Base-by-base conservation (phyloP, 2,888 invertebrate genomes). In the Molorchus minor region DNA sequence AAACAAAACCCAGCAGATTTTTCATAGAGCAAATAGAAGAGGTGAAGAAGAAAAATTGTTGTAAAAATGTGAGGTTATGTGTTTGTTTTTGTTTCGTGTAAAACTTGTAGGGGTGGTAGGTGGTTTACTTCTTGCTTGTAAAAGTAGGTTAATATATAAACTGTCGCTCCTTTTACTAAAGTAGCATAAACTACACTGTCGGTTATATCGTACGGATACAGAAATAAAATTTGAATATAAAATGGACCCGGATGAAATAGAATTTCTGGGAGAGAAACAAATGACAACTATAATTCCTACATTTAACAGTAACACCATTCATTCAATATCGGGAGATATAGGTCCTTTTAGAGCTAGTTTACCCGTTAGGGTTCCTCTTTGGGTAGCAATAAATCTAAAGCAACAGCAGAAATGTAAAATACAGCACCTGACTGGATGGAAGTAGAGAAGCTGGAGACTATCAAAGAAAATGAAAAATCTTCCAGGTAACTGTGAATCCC, bases 371-470 rank as follows among this genome's bases (percentile, higher is more conserved):
- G 94, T 97, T 4, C 99, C 99, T 0, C 82, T 99, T 5, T 99
- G 99, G 99, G 81, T 98, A 59, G 99, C 95, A 12, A 83, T 98
- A 35, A 92, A 92, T 84, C 82, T 99, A 41, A 92, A 94, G 75
- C 93, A 94, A 74, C 90, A 95, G 80, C 93, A 95, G 74, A 96
- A 95, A 79, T 99, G 98, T 77, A 87, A 93, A 53, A 89, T 99
- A 53, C 85, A 95, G 47, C 87, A 92, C 98, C 98, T 5, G 90
- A 91, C 44, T 99, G 99, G 99, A 93, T 99, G 94, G 89, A 93
- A 62, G 82, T 91, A 1, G 94, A 95, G 61, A 80, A 81, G 56
- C 82, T 96, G 56, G 88, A 90, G 73, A 85, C 85, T 64, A 84
- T 89, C n/a, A 91, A 92, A 69, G 92, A 95, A 74, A 88, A 88